Conservation (phyloP, 2,888 invertebrate genomes). For the Dendrolimus houi region DNA sequence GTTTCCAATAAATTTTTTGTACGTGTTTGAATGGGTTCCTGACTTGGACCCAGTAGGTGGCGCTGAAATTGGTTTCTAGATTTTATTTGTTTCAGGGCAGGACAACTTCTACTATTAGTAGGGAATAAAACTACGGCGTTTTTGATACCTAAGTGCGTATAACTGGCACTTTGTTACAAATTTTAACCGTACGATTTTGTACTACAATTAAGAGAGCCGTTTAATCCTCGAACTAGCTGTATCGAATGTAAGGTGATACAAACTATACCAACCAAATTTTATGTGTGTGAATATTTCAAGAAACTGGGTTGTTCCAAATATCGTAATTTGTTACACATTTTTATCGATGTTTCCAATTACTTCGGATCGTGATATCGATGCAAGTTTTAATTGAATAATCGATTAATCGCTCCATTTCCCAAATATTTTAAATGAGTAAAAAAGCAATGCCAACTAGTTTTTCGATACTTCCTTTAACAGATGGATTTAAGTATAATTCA, state of each 20-base stretch:
- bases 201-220: conserved; percentile 4
- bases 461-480: not conserved
- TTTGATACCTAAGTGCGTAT: not conserved
- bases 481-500: not conserved
- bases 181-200: not conserved
- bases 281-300: conserved; percentile 8
- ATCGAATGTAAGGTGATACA: conserved; percentile 22
- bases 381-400: conserved; percentile 3
- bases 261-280: conserved; percentile 16
- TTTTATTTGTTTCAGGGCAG: too few species aligned
- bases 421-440: not conserved
- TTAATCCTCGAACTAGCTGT: conserved; percentile 13
- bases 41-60: too few species aligned
- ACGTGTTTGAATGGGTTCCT: too few species aligned
- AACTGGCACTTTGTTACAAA: not conserved
- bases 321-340: conserved; percentile 21
- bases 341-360: conserved; percentile 7
- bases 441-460: not conserved
- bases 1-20: too few species aligned
- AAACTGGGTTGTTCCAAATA: conserved; percentile 23
- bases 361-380: not conserved
- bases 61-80: too few species aligned
- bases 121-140: too few species aligned
- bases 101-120: too few species aligned
- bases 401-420: conserved; percentile 6